Percentiles rank a stretch among this genome's conserved stretches.
Evolutionary conservation across 92 coral and sea anemone species (phyloP).

Genomic region (Heliopora coerulea): DNA sequence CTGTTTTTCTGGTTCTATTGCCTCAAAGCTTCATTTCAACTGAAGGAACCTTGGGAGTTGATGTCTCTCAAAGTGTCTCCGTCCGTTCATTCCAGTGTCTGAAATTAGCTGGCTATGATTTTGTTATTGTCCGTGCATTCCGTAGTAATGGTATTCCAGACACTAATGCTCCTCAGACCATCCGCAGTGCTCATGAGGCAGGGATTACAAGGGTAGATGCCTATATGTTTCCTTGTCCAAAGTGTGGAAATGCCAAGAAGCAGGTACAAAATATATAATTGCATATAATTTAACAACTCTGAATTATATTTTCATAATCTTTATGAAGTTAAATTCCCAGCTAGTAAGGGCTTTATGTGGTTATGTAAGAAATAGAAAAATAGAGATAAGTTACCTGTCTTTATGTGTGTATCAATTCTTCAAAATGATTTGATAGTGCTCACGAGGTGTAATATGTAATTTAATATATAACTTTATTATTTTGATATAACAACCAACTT

Average conservation of each 20-base stretch:
- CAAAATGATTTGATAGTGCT: too few species aligned
- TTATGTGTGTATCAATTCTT: too few species aligned
- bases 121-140: slow-evolving; percentile 30
- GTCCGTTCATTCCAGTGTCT: not conserved
- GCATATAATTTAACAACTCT: too few species aligned
- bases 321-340: too few species aligned
- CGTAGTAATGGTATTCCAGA: slow-evolving; percentile 24
- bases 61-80: slow-evolving; percentile 7
- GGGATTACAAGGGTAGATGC: slow-evolving; percentile 6
- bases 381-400: too few species aligned
- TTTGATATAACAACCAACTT: too few species aligned
- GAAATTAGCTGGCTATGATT: slow-evolving; percentile 13
- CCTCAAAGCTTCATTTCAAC: not conserved
- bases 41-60: slow-evolving; percentile 14
- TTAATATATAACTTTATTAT: too few species aligned
- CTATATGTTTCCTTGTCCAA: slow-evolving; percentile 38
- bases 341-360: too few species aligned
- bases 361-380: too few species aligned
- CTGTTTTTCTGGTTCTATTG: not conserved
- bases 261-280: slow-evolving; percentile 24
- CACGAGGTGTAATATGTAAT: too few species aligned
- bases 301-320: too few species aligned
- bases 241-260: slow-evolving; percentile 28
- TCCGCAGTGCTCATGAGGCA: slow-evolving; percentile 11
- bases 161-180: slow-evolving; percentile 19